These are phyloP conservation scores for Sinopyrophorus schimmeli DNA, from an alignment of 2,888 invertebrate species.

Conservation along the genomic window DNA sequence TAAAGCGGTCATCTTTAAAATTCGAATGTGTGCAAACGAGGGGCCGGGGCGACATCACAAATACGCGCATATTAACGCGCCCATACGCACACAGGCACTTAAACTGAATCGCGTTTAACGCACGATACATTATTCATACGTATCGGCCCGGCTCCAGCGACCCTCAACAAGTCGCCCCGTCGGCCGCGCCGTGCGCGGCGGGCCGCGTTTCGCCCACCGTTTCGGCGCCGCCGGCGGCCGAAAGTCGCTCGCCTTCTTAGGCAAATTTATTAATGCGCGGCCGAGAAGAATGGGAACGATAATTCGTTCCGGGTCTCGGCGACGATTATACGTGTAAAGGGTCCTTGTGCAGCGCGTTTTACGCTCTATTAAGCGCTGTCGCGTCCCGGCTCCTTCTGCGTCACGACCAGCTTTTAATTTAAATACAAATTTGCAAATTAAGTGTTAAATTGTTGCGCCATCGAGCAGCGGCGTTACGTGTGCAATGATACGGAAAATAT, in stretches of 20 bases:
- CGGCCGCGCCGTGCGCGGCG: background rate
- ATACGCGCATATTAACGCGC: slow-evolving; percentile 27
- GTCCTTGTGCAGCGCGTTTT: slow-evolving; percentile 14
- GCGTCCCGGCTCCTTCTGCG: slow-evolving; percentile 24
- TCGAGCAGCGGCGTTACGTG: slow-evolving; percentile 36
- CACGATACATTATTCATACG: slow-evolving; percentile 31
- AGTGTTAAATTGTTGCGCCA: slow-evolving; percentile 40
- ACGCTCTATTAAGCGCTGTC: slow-evolving; percentile 31
- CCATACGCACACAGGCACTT: slow-evolving; percentile 28
- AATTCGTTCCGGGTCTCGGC: slow-evolving; percentile 20
- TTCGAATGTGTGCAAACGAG: slow-evolving; percentile 18
- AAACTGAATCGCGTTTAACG: slow-evolving; percentile 32
- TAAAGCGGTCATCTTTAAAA: slow-evolving; percentile 27
- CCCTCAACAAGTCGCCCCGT: slow-evolving; percentile 17
- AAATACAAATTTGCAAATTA: slow-evolving; percentile 43
- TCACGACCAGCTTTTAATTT: slow-evolving; percentile 40
- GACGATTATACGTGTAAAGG: slow-evolving; percentile 15
- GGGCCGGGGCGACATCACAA: slow-evolving; percentile 13
- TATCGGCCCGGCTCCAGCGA: slow-evolving; percentile 15
- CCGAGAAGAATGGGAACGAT: slow-evolving; percentile 19
- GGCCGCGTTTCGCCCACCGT: background rate
- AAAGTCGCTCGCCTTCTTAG: slow-evolving; percentile 11
- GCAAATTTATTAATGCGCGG: slow-evolving; percentile 22
- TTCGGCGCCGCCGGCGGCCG: background rate
- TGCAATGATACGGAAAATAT: slow-evolving; percentile 39